Evolutionary conservation across 1,140 invertebrate species (phyloP).

Genomic region (Triops cancriformis): DNA sequence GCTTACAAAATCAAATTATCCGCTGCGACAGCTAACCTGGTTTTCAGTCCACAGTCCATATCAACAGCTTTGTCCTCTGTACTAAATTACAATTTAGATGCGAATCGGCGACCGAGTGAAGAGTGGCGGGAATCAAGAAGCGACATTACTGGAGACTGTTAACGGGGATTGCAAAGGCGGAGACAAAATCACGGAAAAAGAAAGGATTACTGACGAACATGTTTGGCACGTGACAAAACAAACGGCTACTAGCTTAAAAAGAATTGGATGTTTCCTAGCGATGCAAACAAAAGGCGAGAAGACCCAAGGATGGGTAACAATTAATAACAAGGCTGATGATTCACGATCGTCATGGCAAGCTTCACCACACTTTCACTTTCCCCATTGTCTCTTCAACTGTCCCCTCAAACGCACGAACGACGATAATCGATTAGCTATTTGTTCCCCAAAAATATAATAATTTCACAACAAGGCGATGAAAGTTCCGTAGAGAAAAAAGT

Average conservation of each 20-base stretch:
- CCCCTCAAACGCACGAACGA: neutral
- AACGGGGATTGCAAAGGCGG: neutral
- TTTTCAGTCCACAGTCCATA: neutral
- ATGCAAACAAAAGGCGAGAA: neutral
- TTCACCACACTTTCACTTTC: neutral
- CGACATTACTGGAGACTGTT: neutral
- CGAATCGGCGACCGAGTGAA: neutral
- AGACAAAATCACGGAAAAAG: neutral
- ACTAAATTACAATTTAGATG: neutral
- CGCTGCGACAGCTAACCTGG: neutral
- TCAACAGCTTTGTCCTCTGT: neutral
- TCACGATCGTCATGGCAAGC: neutral
- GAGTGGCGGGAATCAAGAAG: neutral
- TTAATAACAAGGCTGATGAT: conserved; percentile 4
- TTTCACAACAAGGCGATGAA: neutral
- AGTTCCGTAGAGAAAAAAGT: neutral
- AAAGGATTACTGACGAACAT: neutral
- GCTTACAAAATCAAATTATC: neutral
- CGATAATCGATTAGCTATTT: neutral
- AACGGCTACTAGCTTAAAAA: neutral
- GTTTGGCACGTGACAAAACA: neutral
- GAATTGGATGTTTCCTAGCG: neutral
- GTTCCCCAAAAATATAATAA: neutral
- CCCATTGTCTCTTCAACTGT: neutral
- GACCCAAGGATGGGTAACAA: neutral